Evolutionary conservation across 2,113 vertebrate species (phyloP), one percentile per base, ranked within the genome.

Genomic region (Cichladusa arquata): DNA sequence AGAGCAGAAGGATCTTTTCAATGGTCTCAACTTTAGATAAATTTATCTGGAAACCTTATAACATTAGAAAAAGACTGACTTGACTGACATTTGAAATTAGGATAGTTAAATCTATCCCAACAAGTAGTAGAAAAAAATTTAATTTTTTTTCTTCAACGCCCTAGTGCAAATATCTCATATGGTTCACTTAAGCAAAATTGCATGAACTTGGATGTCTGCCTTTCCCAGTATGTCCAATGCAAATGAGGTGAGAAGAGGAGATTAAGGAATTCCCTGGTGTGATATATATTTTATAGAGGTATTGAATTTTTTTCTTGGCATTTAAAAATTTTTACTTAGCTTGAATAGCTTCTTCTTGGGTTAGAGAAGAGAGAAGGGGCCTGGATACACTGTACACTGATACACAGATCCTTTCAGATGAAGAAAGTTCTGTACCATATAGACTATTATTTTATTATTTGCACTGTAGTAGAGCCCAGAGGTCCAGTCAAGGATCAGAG

Each of bases 181-280:
- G 14, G 20, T 45, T 89, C n/a, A 77, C 67, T 94, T 86, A n/a
- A 92, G 44, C 60, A 76, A 81, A 95, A 72, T 25, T 84, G 1
- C 23, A 36, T 51, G 29, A 86, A 65, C 20, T 76, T 86, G 45
- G 50, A 88, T 65, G 45, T 53, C 50, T 89, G 84, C 61, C 81
- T 85, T 85, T 82, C 29, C 20, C 18, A 58, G 20, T 58, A 51
- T 12, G 45, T 61, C 36, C 54, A 85, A 66, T 44, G 58, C 19
- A 94, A 93, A 96, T 72, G 57, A 93, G 5, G 36, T 85, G 70
- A 72, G 38, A 86, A 88, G 50, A 92, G 70, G 57, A 92, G 73
- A 56, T 77, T 84, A 80, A 38, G 65, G 45, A 54, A 78, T 72
- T 90, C 89, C 58, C 61, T 17, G 20, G 38, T 80, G 89, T 54